Evolutionary conservation across 2,888 invertebrate species (phyloP), one percentile per base, ranked within the genome.

Genomic region (Microctonus aethiopoides): DNA sequence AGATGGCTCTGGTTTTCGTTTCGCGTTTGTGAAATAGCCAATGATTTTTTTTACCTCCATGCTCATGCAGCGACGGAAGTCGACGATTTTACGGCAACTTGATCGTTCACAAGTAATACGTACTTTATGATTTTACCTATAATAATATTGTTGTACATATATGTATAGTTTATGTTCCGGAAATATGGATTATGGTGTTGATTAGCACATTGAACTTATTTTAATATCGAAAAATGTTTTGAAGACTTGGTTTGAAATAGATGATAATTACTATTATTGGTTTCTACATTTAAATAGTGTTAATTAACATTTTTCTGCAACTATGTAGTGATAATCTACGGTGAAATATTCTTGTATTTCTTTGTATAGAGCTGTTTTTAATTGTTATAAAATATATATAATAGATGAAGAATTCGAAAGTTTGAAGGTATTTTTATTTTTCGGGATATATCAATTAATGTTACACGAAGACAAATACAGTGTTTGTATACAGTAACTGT

Each of bases 1-100:
- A 62, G 46, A 62, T 24, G 46, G 24, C 29, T 29, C 22, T 41
- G 16, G 57, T 39, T 59, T 66, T 32, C 29, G 46, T 26, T 26
- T 26, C 52, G 52, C 57, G 13, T 54, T 52, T 64, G 16, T 54
- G 36, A 32, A 24, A 29, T 32, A n/a, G 29, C 32, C 5, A 57
- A 57, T 57, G 13, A 32, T 57, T 29, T n/a, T n/a, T n/a, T 29
- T 57, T 57, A 32, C 26, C 26, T 32, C 32, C 16, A 32, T 29
- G 57, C 32, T 13, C 24, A 52, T 46, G 52, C 2, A 11, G 24
- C 52, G 24, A 52, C 52, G 52, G 52, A 52, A 10, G 52, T 52
- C 24, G 22, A 29, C 29, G 16, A 57, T 57, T 32, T 57, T 32
- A 32, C 10, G 24, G 52, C 5, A 52, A 24, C 52, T 52, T 52